These are phyloP conservation scores for Leptinotarsa tumamoca DNA, from an alignment of 2,888 invertebrate species.

Conservation along the genomic window DNA sequence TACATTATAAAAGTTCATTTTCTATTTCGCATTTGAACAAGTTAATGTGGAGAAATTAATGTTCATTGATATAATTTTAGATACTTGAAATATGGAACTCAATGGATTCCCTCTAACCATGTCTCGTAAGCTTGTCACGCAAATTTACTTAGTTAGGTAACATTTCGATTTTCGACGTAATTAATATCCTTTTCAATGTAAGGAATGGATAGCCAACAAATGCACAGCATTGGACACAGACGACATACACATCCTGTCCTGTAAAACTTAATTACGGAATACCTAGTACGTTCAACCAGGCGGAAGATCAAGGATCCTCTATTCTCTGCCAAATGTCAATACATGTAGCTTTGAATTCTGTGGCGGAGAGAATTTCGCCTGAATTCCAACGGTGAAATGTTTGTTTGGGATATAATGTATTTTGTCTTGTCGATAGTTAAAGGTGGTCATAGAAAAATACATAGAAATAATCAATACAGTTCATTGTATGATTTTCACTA, in stretches of 20 bases:
- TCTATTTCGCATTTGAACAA: no score
- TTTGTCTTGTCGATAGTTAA: not conserved
- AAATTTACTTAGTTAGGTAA: not conserved
- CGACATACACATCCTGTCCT: slow-evolving; percentile 7
- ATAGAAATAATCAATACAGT: no score
- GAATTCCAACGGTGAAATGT: not conserved
- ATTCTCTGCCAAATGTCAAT: slow-evolving; percentile 32
- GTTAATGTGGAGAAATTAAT: not conserved
- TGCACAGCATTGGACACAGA: not conserved
- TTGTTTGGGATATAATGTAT: slow-evolving; percentile 1
- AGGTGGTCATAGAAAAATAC: not conserved
- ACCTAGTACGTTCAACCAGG: slow-evolving; percentile 29
- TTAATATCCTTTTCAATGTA: not conserved
- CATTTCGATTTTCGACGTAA: not conserved
- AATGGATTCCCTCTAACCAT: no score
- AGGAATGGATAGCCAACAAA: not conserved
- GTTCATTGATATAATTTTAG: not conserved
- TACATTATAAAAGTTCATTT: no score
- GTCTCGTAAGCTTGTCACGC: no score
- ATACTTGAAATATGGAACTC: not conserved
- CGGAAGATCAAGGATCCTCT: slow-evolving; percentile 29
- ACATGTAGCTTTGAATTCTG: slow-evolving; percentile 32
- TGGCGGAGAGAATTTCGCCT: slow-evolving; percentile 17
- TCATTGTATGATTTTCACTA: no score
- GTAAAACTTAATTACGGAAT: slow-evolving; percentile 28